Evolutionary conservation across 2,113 vertebrate species (phyloP).

Genomic region (Melozone crissalis): DNA sequence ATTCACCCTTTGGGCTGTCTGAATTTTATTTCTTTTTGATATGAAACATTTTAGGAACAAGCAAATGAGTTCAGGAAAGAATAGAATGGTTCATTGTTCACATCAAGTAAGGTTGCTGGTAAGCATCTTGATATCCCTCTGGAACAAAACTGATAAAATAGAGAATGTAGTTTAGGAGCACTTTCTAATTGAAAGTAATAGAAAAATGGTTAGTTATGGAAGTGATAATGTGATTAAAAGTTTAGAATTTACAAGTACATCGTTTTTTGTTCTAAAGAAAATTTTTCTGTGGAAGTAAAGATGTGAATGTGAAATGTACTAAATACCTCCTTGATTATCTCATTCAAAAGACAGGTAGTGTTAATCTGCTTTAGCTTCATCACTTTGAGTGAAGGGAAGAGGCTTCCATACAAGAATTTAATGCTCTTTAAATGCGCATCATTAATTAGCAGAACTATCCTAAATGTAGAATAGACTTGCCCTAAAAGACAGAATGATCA

Average conservation of each 20-base stretch:
- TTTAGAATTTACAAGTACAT: not conserved
- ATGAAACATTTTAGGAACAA: not conserved
- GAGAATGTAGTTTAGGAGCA: not conserved
- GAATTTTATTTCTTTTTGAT: not conserved
- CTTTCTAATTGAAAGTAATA: not conserved
- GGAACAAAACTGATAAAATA: not conserved
- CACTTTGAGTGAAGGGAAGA: not conserved
- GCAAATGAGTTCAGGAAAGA: not conserved
- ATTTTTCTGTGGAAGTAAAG: not conserved
- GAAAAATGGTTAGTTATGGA: not conserved
- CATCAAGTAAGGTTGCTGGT: not conserved
- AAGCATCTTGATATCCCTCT: not conserved
- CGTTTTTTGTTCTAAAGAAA: not conserved
- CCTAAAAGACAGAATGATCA: conserved; percentile 4
- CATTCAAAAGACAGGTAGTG: not conserved
- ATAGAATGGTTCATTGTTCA: not conserved
- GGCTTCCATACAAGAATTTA: not conserved
- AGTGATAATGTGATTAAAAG: not conserved
- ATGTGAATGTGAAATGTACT: not conserved
- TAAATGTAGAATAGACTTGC: not conserved
- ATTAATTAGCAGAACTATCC: not conserved
- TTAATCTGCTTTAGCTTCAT: not conserved
- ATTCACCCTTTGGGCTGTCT: not conserved
- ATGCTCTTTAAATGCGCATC: not conserved
- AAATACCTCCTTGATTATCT: not conserved